A percentile compares a stretch with the other conserved stretches of the same genome.
Conservation (phyloP, 2,113 vertebrate species). For the Pelobates fuscus region DNA sequence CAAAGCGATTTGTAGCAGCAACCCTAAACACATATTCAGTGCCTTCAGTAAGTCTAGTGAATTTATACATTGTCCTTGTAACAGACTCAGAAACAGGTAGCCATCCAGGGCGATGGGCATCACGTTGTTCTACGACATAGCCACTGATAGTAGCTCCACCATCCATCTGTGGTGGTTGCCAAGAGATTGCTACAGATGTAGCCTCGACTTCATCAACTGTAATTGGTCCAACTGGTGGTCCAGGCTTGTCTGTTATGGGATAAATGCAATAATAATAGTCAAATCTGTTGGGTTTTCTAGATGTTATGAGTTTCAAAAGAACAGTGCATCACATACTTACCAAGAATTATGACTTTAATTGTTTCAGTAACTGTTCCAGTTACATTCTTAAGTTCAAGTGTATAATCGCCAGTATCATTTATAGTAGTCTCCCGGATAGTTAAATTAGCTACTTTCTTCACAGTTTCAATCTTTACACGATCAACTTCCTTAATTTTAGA, state of each 20-base stretch:
- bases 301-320: not conserved
- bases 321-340: slow-evolving; percentile 70
- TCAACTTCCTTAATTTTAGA: slow-evolving; percentile 84
- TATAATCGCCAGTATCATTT: slow-evolving; percentile 87
- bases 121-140: slow-evolving; percentile 91
- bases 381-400: slow-evolving; percentile 87
- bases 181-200: slow-evolving; percentile 85
- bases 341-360: slow-evolving; percentile 89
- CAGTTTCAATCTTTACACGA: slow-evolving; percentile 84
- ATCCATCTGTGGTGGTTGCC: slow-evolving; percentile 88
- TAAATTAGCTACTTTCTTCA: slow-evolving; percentile 80
- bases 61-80: slow-evolving; percentile 87
- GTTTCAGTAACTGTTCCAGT: slow-evolving; percentile 81
- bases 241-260: slow-evolving; percentile 83
- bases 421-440: slow-evolving; percentile 89
- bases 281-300: slow-evolving; percentile 10
- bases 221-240: slow-evolving; percentile 85
- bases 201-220: slow-evolving; percentile 88
- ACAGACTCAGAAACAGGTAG: slow-evolving; percentile 90
- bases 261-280: slow-evolving; percentile 39
- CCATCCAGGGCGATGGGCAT: slow-evolving; percentile 97
- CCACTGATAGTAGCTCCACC: slow-evolving; percentile 90
- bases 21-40: slow-evolving; percentile 95
- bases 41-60: slow-evolving; percentile 86
- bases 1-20: slow-evolving; percentile 91